Conservation (phyloP, 2,113 vertebrate genomes). For the Otis tarda region DNA sequence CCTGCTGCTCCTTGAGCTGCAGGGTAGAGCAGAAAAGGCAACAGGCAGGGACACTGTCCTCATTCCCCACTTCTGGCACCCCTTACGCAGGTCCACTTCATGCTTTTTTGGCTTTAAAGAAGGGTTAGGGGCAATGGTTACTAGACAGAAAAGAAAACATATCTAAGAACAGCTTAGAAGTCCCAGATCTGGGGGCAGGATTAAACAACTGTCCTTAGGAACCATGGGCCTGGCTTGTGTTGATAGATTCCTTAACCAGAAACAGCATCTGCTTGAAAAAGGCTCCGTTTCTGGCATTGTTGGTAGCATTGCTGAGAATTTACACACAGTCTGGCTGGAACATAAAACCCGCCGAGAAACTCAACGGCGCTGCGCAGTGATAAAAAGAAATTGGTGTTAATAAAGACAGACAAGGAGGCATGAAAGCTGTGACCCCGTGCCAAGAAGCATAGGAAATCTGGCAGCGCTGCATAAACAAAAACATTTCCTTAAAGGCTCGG, state of each 20-base stretch:
- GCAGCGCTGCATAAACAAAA: constrained; percentile 69
- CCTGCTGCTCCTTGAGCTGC: not conserved
- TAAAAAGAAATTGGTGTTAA: constrained; percentile 58
- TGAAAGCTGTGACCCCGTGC: constrained; percentile 52
- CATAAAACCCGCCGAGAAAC: constrained; percentile 62
- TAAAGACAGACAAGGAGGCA: constrained; percentile 47
- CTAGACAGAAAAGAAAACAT: constrained; percentile 2
- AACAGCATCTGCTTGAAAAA: constrained; percentile 60
- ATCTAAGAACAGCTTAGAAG: not conserved
- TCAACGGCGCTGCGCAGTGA: not conserved
- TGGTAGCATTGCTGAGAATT: constrained; percentile 57
- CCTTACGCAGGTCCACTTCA: not conserved
- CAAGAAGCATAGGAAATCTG: constrained; percentile 72
- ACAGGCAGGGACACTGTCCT: not conserved
- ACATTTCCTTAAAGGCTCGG: constrained; percentile 65
- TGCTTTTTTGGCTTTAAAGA: not conserved
- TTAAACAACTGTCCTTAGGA: constrained; percentile 39
- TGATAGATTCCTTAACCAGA: constrained; percentile 64
- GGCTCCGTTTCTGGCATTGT: constrained; percentile 30
- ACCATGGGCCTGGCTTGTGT: constrained; percentile 17
- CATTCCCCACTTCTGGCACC: not conserved
- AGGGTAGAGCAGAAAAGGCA: not conserved
- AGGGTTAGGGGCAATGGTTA: not conserved
- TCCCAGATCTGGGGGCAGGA: constrained; percentile 11
- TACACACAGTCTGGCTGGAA: constrained; percentile 53